A percentile compares a stretch with the other conserved stretches of the same genome.
Conservation (phyloP, 2,113 vertebrate species). For the Brachypodius melanocephalos region DNA sequence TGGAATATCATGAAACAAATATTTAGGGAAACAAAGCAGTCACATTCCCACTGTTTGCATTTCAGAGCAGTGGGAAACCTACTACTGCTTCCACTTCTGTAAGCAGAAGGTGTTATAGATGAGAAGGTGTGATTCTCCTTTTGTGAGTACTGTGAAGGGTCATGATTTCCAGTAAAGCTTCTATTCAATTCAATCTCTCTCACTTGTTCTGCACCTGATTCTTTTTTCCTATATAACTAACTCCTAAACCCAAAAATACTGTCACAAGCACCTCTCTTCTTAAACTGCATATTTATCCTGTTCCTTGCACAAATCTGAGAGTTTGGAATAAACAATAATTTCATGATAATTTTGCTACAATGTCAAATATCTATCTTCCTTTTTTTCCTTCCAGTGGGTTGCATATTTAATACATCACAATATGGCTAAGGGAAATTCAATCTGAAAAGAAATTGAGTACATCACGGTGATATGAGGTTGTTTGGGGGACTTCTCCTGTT, state of each 20-base stretch:
- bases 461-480: not conserved
- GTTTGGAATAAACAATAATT: not conserved
- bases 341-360: not conserved
- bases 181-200: not conserved
- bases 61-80: not conserved
- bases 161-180: not conserved
- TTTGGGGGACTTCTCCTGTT: not conserved
- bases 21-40: not conserved
- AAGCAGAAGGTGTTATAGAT: not conserved
- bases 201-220: not conserved
- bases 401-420: not conserved
- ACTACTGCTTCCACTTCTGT: not conserved
- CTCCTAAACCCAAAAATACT: not conserved
- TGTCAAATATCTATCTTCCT: not conserved
- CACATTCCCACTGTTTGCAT: not conserved
- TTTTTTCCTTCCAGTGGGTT: not conserved
- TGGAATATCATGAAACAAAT: not conserved
- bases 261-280: not conserved
- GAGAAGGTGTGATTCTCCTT: not conserved
- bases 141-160: not conserved
- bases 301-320: not conserved
- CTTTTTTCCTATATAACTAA: not conserved
- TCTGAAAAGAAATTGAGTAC: not conserved
- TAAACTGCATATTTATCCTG: not conserved
- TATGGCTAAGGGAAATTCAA: not conserved